Conservation (phyloP, 92 coral and sea anemone species). For the Phenganax stokvisi region DNA sequence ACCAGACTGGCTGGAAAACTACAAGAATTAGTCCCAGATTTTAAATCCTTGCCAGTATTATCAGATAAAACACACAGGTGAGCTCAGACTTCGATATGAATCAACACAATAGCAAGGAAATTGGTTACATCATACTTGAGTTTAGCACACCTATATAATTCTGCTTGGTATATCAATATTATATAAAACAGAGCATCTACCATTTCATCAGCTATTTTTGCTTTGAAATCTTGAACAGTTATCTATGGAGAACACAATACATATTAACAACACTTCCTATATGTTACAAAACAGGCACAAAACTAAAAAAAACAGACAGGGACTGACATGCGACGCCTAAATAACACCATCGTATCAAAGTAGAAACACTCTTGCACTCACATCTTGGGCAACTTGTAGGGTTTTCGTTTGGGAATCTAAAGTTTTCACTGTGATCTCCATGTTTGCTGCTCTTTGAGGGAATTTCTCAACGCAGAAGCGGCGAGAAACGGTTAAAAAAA, state of each 20-base stretch:
- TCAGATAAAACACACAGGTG: no score
- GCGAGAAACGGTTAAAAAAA: neutral
- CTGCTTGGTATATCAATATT: neutral
- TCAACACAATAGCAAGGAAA: neutral
- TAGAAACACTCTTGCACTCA: constrained; percentile 23
- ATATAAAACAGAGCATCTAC: constrained; percentile 31
- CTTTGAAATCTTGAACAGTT: constrained; percentile 86
- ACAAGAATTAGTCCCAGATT: no score
- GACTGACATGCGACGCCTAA: neutral
- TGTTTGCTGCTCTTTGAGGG: constrained; percentile 32
- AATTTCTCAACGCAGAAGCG: constrained; percentile 3
- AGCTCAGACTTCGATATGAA: neutral
- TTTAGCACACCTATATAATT: no score
- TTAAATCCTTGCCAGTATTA: no score
- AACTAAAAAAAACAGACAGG: neutral
- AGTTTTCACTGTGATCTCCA: constrained; percentile 96
- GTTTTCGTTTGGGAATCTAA: constrained; percentile 88
- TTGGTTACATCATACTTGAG: neutral
- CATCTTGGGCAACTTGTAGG: constrained; percentile 77
- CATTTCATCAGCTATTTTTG: constrained; percentile 69
- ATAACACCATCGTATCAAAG: neutral
- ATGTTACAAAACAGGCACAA: neutral
- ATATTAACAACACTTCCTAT: neutral
- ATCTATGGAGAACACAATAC: constrained; percentile 48
- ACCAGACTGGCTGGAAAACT: no score